phyloP scores from a whole-genome alignment of 2,797 vertebrate genomes.

The Myotis pilosus region DNA sequence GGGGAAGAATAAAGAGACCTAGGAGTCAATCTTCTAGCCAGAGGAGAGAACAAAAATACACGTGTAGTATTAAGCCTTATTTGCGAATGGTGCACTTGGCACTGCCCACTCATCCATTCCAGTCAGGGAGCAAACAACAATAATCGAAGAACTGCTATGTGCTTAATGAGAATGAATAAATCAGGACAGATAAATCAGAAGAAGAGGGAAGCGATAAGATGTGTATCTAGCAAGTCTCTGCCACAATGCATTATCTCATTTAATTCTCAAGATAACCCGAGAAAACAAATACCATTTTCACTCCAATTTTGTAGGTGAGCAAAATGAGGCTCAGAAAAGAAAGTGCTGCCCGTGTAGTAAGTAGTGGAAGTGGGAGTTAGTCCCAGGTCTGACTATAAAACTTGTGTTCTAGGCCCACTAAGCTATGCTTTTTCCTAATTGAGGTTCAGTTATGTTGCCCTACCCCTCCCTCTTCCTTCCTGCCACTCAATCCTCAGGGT shows the following conservation, averaged over 20 bases:
- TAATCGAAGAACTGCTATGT: background rate
- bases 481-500: background rate
- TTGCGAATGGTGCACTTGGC: background rate
- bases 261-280: background rate
- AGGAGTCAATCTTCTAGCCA: background rate
- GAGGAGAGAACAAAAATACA: background rate
- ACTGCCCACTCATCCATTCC: background rate
- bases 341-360: background rate
- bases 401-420: background rate
- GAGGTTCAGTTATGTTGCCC: background rate
- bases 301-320: background rate
- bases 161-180: background rate
- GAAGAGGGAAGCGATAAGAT: background rate
- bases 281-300: background rate
- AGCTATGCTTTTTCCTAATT: background rate
- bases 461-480: background rate
- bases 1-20: background rate
- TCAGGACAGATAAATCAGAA: background rate
- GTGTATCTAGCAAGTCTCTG: background rate
- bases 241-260: background rate
- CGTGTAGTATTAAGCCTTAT: background rate
- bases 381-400: background rate
- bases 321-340: background rate
- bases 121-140: background rate
- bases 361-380: background rate